Evolutionary conservation across 92 coral and sea anemone species (phyloP), one percentile per base, ranked within the genome.

Genomic region (Phymanthus crucifer): DNA sequence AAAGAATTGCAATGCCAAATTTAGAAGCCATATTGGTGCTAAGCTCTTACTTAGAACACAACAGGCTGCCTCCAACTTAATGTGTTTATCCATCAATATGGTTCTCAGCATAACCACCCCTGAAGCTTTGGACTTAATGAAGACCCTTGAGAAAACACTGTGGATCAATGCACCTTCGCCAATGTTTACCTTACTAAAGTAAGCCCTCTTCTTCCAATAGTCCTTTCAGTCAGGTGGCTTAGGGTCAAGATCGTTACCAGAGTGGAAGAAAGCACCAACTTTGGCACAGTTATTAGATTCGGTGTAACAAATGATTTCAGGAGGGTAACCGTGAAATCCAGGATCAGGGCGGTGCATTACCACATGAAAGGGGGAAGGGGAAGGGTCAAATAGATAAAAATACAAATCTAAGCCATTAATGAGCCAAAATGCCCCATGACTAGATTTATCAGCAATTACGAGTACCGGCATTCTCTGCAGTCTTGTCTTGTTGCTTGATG

Each of bases 161-260:
- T 92, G 97, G 97, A 87, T 84, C 84, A 85, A 87, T 34, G 89
- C 97, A 13, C 97, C 97, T 26, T 77, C 92, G 66, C 97, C 94
- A 40, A 92, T 92, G 97, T 92, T 92, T 84, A 92, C 90, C 80
- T 84, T 92, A 64, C 71, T 76, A 40, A 92, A 90, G 97, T 92
- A 92, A 92, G 97, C 84, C 52, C 46, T 47, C 47, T 50, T 32
- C 1, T 32, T 64, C 23, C 23, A 31, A 17, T 43, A 43, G 48
- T 10, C 48, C 48, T 43, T 43, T 43, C 17, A 18, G 17, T n/a
- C n/a, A n/a, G n/a, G n/a, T n/a, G n/a, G n/a, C n/a, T n/a, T n/a
- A n/a, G n/a, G n/a, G n/a, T n/a, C n/a, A n/a, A n/a, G n/a, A n/a
- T n/a, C n/a, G n/a, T n/a, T n/a, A n/a, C n/a, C n/a, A n/a, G n/a